Percentiles rank a stretch among this genome's conserved stretches.
Evolutionary conservation across 2,797 vertebrate species (phyloP).

Genomic region (Kryptopterus vitreolus): DNA sequence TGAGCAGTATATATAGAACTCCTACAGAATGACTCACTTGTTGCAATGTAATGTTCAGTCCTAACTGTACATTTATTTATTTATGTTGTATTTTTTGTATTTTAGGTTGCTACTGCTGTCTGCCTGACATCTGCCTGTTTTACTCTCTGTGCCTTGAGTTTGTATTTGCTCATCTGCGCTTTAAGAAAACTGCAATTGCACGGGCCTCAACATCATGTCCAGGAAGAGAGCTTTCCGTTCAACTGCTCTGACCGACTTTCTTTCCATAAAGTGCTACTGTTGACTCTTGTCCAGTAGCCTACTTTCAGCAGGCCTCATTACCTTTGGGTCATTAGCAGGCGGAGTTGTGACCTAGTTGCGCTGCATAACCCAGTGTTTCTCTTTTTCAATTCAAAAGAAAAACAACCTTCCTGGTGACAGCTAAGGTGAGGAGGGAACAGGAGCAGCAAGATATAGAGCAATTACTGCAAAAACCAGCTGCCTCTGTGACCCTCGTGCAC

Average conservation of each 20-base stretch:
- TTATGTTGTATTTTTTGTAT: no score
- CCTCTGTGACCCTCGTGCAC: conserved; percentile 21
- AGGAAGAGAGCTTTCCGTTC: neutral
- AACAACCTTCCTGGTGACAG: conserved; percentile 50
- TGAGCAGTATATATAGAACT: no score
- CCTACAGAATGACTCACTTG: no score
- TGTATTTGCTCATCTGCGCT: no score
- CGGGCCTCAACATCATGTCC: no score
- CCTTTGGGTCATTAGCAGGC: conserved; percentile 39
- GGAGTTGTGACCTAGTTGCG: conserved; percentile 47
- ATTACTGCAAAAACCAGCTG: conserved; percentile 47
- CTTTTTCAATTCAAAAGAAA: conserved; percentile 25
- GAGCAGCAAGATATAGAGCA: conserved; percentile 51
- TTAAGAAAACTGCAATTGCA: no score
- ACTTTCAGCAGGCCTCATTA: conserved; percentile 36
- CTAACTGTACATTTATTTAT: no score
- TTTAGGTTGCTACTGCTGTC: no score
- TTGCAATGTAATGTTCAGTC: no score
- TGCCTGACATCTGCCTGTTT: no score
- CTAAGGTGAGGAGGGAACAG: conserved; percentile 54
- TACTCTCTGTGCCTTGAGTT: no score
- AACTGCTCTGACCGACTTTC: conserved; percentile 6
- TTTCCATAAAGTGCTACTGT: neutral
- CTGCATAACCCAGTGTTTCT: neutral
- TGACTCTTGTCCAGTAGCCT: conserved; percentile 27